Evolutionary conservation across 2,113 vertebrate genomes (phyloP), one percentile per base, ranked within the genome.

Genomic region (Saguinus imperator): DNA sequence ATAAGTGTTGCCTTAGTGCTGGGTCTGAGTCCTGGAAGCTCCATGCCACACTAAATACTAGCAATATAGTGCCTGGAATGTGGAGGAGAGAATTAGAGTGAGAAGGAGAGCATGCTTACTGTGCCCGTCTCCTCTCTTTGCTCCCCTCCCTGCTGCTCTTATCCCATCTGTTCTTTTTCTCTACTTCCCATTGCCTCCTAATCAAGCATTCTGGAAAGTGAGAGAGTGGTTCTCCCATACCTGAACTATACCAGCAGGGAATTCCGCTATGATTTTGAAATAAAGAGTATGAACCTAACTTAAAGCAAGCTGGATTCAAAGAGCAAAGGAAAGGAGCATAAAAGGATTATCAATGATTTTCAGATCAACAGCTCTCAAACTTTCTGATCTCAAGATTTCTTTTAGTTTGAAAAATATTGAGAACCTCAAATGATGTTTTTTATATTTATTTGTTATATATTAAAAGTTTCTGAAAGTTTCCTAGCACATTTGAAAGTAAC

Each of bases 211-310:
- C 27, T 52, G 4, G 40, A 73, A 1, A 23, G 6, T 58, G 17
- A 90, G 7, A 84, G 9, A 58, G 43, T 72, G 18, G 35, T n/a
- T 50, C 27, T 86, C 35, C 35, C 7, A 32, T 25, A 20, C 21
- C 9, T 23, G 20, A 20, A 23, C 6, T 45, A 8, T 37, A 45
- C 6, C 27, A 64, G 1, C 27, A 94, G 18, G 8, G 4, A 1
- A 6, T 72, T 55, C 72, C 73, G 10, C 17, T 90, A 32, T 32
- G 75, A 83, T 86, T 57, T 48, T 64, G 50, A 92, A 94, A 79
- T 77, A 61, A 89, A 66, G 18, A 66, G 20, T n/a, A 20, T 58
- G 70, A 75, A 94, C 83, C 21, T 29, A n/a, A 89, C 48, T 37
- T 40, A 79, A 61, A 84, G 35, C 8, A 70, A 64, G 9, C n/a